These are phyloP conservation scores for Melieria omissa DNA, from an alignment of 2,888 invertebrate genomes.

Conservation along the genomic window DNA sequence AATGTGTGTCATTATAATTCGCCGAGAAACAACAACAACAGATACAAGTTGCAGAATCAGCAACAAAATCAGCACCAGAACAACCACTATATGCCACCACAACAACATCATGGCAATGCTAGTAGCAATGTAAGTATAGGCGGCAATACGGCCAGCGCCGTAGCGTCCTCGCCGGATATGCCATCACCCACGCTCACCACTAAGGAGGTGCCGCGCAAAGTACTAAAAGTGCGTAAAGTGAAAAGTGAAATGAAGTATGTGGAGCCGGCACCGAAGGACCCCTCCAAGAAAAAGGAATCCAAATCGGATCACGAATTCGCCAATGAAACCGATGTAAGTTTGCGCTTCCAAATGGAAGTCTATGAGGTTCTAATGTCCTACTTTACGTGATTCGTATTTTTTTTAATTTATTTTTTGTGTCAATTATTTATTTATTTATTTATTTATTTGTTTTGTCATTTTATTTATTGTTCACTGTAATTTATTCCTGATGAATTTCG, in stretches of 20 bases:
- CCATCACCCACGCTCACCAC: slow-evolving; percentile 16
- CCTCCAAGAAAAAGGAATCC: slow-evolving; percentile 56
- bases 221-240: slow-evolving; percentile 59
- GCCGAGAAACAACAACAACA: slow-evolving; percentile 47
- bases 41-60: slow-evolving; percentile 34
- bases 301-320: slow-evolving; percentile 63
- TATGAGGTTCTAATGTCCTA: slow-evolving; percentile 41
- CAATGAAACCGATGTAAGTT: slow-evolving; percentile 57
- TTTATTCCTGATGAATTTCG: background rate
- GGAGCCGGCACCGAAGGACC: slow-evolving; percentile 48
- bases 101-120: too few relatives aligned
- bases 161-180: background rate
- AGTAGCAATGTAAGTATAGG: too few relatives aligned
- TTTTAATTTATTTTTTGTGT: slow-evolving; percentile 21
- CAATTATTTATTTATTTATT: slow-evolving; percentile 18
- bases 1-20: slow-evolving; percentile 43
- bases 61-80: slow-evolving; percentile 14
- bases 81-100: background rate
- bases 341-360: slow-evolving; percentile 39
- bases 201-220: slow-evolving; percentile 44
- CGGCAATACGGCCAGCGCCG: background rate
- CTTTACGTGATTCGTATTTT: slow-evolving; percentile 21
- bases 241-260: slow-evolving; percentile 64
- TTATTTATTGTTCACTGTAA: slow-evolving; percentile 14
- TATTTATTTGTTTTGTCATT: slow-evolving; percentile 20